Evolutionary conservation across 53 echinoderm and acorn worm genomes (phyloP), one percentile per base, ranked within the genome.

Genomic region (Mesocentrotus franciscanus): DNA sequence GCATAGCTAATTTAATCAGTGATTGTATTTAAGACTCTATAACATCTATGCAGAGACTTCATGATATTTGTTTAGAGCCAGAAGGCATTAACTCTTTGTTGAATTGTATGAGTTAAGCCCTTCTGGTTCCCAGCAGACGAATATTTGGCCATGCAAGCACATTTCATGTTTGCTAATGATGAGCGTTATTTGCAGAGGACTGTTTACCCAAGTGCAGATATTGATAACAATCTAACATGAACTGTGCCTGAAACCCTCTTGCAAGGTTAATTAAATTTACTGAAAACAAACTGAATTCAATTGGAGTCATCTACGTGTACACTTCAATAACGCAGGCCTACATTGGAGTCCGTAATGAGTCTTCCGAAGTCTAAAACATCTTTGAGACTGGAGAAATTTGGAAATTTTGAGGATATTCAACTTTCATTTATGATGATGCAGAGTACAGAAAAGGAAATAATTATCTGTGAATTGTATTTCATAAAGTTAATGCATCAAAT

Each of bases 141-240:
- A 39, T 58, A 91, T 66, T 64, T 91, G 68, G 33, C 91, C 17
- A 91, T 91, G 64, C 66, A 33, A 91, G 91, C 64, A 91, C 61
- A 91, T 91, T 91, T 91, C 39, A 66, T 91, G 34, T 91, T 91
- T 64, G 91, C 91, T 17, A 61, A 57, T 58, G 58, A 87, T 84
- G 58, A 87, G 57, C 34, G 13, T 27, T 26, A 27, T 87, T 87
- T 57, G 57, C 58, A 18, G 13, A n/a, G 55, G 42, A 58, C 24
- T 87, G 29, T 58, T 58, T 57, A 87, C 87, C 87, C 14, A 87
- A 1, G 58, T 87, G 14, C 87, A 58, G 87, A 59, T 87, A 59
- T n/a, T 57, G 58, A 87, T 58, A 87, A 13, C 5, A 16, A 56
- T 15, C 87, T 8, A n/a, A 56, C 87, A 87, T 87, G 87, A 87